Conservation (phyloP, 1,140 invertebrate genomes). For the Zophobas atratus region DNA sequence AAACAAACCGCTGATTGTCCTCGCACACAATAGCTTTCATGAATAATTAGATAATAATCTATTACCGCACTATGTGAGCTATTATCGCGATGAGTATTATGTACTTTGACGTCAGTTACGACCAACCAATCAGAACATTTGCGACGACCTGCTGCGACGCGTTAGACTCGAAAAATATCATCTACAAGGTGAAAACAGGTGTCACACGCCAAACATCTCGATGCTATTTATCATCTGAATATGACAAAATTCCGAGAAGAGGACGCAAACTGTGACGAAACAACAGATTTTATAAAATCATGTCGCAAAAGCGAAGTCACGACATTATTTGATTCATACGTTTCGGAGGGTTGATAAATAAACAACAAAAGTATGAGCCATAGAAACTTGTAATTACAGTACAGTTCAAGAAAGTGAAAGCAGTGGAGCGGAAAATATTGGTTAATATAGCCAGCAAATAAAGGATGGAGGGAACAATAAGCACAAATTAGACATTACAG, state of each 20-base stretch:
- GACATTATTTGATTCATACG: too few species aligned
- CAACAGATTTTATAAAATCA: conserved; percentile 21
- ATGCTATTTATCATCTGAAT: conserved; percentile 32
- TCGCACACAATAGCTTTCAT: conserved; percentile 23
- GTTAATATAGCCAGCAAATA: too few species aligned
- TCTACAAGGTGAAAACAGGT: conserved; percentile 8
- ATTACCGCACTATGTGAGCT: conserved; percentile 24
- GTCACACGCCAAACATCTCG: conserved; percentile 30
- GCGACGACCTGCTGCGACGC: too few species aligned
- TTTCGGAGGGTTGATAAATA: too few species aligned
- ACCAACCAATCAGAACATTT: conserved; percentile 11
- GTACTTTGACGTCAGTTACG: conserved; percentile 4
- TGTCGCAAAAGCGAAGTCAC: neutral
- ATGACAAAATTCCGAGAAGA: conserved; percentile 14
- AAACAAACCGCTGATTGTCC: conserved; percentile 23
- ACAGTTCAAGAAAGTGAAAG: neutral
- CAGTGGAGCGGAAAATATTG: neutral
- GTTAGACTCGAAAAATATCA: neutral
- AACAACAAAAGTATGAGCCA: too few species aligned
- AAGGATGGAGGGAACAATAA: too few species aligned
- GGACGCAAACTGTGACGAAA: conserved; percentile 1
- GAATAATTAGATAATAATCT: conserved; percentile 38
- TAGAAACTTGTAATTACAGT: too few species aligned
- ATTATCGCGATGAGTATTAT: conserved; percentile 17
- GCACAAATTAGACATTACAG: too few species aligned